Conservation (phyloP, 2,113 vertebrate genomes). For the Leuciscus idus region DNA sequence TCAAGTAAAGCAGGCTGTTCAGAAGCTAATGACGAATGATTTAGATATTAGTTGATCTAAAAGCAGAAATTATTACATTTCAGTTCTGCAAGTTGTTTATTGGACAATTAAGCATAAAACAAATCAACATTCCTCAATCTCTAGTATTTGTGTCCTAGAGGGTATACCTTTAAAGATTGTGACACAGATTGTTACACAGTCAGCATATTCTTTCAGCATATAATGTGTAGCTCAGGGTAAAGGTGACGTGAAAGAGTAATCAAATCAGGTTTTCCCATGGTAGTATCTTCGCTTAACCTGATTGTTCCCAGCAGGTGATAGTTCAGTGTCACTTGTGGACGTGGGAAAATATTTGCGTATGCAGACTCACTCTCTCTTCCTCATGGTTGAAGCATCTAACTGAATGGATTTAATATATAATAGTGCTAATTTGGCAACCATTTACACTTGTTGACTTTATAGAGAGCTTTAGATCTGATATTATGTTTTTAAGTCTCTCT, state of each 20-base stretch:
- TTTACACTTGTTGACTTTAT: background rate
- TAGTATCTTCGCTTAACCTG: background rate
- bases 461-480: background rate
- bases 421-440: background rate
- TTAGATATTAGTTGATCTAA: background rate
- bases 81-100: background rate
- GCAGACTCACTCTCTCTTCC: background rate
- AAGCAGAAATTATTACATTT: background rate
- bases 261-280: conserved; percentile 20
- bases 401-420: background rate
- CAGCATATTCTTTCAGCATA: background rate
- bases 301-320: background rate
- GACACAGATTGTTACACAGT: background rate
- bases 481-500: background rate
- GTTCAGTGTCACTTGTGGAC: conserved; percentile 11
- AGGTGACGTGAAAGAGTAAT: background rate
- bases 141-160: background rate
- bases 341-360: background rate
- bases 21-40: background rate
- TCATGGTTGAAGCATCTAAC: background rate
- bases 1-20: background rate
- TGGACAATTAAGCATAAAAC: background rate
- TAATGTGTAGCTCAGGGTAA: background rate
- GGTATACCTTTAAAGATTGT: background rate
- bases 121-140: background rate